Conservation (phyloP, 2,888 invertebrate species). For the Cosmorhoe ocellata region DNA sequence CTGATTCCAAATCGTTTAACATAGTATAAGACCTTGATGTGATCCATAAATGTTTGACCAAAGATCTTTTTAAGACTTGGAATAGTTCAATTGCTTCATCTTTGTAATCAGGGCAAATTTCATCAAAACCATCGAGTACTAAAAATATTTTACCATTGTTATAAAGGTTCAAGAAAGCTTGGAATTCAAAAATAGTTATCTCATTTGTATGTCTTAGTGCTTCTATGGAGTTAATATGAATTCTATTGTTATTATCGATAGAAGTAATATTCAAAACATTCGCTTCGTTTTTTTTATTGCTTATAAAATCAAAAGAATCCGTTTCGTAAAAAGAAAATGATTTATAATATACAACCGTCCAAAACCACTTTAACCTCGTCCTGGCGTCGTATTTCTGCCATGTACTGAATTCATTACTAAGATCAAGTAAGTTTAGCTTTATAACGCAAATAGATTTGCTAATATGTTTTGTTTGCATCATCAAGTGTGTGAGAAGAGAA, state of each 20-base stretch:
- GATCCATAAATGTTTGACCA: conserved; percentile 27
- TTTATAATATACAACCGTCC: conserved; percentile 1
- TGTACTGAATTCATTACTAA: conserved; percentile 9
- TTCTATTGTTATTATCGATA: background rate
- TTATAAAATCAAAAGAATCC: background rate
- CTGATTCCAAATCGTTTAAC: conserved; percentile 31
- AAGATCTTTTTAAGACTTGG: conserved; percentile 15
- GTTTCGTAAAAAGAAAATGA: conserved; percentile 2
- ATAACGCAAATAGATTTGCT: conserved; percentile 30
- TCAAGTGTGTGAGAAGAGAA: conserved; percentile 33
- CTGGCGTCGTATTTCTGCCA: conserved; percentile 5
- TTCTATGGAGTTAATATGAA: background rate
- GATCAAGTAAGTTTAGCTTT: conserved; percentile 32
- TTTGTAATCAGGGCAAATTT: conserved; percentile 36
- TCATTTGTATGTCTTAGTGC: background rate
- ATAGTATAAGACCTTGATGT: conserved; percentile 32
- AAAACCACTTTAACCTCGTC: background rate
- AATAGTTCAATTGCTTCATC: conserved; percentile 26
- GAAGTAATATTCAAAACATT: background rate
- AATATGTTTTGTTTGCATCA: conserved; percentile 30
- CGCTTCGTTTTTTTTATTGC: background rate
- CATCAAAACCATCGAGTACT: conserved; percentile 39
- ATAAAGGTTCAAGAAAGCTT: conserved; percentile 7
- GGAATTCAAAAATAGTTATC: conserved; percentile 6
- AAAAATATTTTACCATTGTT: conserved; percentile 1